Evolutionary conservation across 2,113 vertebrate genomes (phyloP).

Genomic region (Saguinus imperator): DNA sequence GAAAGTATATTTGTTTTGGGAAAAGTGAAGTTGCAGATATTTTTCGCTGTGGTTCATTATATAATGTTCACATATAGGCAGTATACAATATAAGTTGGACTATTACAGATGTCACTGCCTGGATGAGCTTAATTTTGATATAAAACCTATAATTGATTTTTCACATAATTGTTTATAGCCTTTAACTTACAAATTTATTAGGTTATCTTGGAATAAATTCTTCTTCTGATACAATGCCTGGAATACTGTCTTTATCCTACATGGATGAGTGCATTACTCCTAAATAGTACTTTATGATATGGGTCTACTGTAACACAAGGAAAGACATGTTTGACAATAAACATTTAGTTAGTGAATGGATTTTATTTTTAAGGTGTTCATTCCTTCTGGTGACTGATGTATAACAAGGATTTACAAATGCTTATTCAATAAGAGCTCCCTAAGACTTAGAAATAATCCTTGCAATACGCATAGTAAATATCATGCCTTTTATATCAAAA

Average conservation of each 20-base stretch:
- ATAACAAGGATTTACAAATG: conserved; percentile 7
- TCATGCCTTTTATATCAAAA: background rate
- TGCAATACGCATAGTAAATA: background rate
- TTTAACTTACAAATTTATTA: background rate
- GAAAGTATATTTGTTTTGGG: background rate
- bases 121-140: background rate
- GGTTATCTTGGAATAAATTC: background rate
- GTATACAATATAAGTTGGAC: background rate
- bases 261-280: background rate
- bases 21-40: background rate
- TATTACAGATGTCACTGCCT: background rate
- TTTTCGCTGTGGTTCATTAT: background rate
- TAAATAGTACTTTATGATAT: background rate
- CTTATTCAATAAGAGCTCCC: background rate
- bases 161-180: background rate
- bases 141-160: conserved; percentile 17
- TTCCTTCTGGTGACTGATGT: background rate
- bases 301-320: background rate
- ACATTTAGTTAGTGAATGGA: conserved; percentile 20
- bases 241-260: background rate
- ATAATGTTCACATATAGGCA: background rate
- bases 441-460: conserved; percentile 7
- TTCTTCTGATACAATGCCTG: background rate
- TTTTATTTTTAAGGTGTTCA: conserved; percentile 52
- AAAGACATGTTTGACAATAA: background rate